Percentiles rank a stretch among this genome's conserved stretches.
Evolutionary conservation across 2,888 invertebrate genomes (phyloP).

Genomic region (Rhyacophila evoluta): DNA sequence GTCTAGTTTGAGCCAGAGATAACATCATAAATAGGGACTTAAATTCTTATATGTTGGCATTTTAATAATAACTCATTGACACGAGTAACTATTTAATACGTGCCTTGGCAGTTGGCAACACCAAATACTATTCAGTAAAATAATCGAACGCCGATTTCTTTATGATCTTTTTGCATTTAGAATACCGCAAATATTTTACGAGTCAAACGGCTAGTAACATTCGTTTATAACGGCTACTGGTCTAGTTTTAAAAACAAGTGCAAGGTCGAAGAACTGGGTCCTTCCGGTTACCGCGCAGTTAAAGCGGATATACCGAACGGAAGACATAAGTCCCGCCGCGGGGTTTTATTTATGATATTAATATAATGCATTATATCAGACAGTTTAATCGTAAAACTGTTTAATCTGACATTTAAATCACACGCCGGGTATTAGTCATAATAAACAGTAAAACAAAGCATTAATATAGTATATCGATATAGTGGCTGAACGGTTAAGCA

Average conservation of each 20-base stretch:
- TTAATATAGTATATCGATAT: not conserved
- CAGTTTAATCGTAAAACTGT: not conserved
- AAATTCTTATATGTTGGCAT: not conserved
- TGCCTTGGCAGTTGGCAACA: constrained; percentile 16
- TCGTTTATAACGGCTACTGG: not conserved
- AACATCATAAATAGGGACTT: not conserved
- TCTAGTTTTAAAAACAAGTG: constrained; percentile 10
- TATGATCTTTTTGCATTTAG: not conserved
- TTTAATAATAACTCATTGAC: not conserved
- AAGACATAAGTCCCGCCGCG: constrained; percentile 2
- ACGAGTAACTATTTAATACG: not conserved
- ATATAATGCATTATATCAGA: not conserved
- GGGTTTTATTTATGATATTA: not conserved
- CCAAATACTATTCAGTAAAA: not conserved
- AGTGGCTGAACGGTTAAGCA: no score
- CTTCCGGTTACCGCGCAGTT: constrained; percentile 3
- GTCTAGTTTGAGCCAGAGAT: no score
- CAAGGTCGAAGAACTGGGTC: constrained; percentile 15
- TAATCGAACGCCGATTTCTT: not conserved
- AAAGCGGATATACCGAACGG: not conserved
- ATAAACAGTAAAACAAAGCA: not conserved
- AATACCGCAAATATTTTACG: not conserved
- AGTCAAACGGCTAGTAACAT: not conserved
- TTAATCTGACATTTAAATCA: not conserved
- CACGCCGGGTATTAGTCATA: not conserved